These are phyloP conservation scores for Hylyphantes graminicola DNA, from an alignment of 1,140 invertebrate genomes.

Conservation along the genomic window DNA sequence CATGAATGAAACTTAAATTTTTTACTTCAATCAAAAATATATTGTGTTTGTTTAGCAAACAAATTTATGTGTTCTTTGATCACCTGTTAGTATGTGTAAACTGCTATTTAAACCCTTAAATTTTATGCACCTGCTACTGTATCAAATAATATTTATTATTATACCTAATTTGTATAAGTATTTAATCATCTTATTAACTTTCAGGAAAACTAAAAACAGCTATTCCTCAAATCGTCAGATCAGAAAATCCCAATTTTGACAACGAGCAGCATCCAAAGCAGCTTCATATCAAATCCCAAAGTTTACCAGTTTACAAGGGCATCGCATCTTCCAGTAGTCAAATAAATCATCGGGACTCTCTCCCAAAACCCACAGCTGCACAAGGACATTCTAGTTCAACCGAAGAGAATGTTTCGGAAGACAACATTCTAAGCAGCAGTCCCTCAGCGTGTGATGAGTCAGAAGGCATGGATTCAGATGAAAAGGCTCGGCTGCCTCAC, in stretches of 20 bases:
- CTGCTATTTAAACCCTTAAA: no score
- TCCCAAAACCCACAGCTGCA: not conserved
- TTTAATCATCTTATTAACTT: not conserved
- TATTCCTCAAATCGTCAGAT: slow-evolving; percentile 51
- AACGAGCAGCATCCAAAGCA: slow-evolving; percentile 35
- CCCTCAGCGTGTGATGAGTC: slow-evolving; percentile 56
- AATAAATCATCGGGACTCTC: not conserved
- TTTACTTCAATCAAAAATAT: no score
- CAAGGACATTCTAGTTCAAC: slow-evolving; percentile 48
- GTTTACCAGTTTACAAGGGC: slow-evolving; percentile 35
- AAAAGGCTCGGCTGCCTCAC: not conserved
- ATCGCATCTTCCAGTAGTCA: not conserved
- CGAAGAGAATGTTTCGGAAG: slow-evolving; percentile 51
- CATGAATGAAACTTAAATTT: no score
- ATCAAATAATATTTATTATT: not conserved
- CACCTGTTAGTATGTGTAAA: no score
- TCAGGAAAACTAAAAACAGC: slow-evolving; percentile 45
- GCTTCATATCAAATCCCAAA: slow-evolving; percentile 48
- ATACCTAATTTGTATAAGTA: not conserved
- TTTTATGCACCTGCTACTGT: not conserved
- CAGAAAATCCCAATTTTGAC: slow-evolving; percentile 35
- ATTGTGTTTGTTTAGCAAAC: no score
- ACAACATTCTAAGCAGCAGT: slow-evolving; percentile 51
- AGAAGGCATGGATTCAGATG: slow-evolving; percentile 44
- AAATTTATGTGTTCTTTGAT: no score